Evolutionary conservation across 2,113 vertebrate species (phyloP).

Genomic region (Elephas maximus): DNA sequence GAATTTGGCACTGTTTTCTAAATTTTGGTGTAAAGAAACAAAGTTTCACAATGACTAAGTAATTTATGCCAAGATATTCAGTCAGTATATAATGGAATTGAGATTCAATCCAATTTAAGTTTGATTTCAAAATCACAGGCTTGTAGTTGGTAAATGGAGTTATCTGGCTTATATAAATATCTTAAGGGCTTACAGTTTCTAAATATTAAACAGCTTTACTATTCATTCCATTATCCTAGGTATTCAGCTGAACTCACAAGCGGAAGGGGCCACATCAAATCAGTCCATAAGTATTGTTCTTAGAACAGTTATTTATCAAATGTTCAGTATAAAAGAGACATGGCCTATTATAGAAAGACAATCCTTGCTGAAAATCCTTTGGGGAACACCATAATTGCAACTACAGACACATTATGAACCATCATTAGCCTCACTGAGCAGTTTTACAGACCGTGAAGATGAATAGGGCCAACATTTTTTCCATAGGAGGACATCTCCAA

Average conservation of each 20-base stretch:
- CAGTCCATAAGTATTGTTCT: neutral
- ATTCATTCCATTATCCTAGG: neutral
- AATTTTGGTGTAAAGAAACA: neutral
- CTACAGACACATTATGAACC: slow-evolving; percentile 64
- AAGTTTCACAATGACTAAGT: neutral
- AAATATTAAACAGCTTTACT: neutral
- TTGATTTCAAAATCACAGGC: neutral
- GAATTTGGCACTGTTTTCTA: neutral
- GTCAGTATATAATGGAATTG: neutral
- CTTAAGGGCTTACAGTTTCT: neutral
- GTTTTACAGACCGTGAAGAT: slow-evolving; percentile 69
- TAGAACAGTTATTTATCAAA: slow-evolving; percentile 30
- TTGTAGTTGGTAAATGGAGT: neutral
- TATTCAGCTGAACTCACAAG: slow-evolving; percentile 6
- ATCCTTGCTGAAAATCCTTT: slow-evolving; percentile 28
- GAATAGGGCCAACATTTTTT: slow-evolving; percentile 78
- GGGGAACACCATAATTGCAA: slow-evolving; percentile 66
- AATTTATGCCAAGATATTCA: slow-evolving; percentile 22
- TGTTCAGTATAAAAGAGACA: slow-evolving; percentile 32
- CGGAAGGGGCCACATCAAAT: neutral
- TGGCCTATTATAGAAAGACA: slow-evolving; percentile 44
- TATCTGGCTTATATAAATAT: neutral
- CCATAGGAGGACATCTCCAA: slow-evolving; percentile 75
- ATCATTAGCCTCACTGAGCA: slow-evolving; percentile 69
- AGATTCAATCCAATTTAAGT: neutral